phyloP scores from a whole-genome alignment of 2,797 vertebrate genomes.

The Phalanger gymnotis region DNA sequence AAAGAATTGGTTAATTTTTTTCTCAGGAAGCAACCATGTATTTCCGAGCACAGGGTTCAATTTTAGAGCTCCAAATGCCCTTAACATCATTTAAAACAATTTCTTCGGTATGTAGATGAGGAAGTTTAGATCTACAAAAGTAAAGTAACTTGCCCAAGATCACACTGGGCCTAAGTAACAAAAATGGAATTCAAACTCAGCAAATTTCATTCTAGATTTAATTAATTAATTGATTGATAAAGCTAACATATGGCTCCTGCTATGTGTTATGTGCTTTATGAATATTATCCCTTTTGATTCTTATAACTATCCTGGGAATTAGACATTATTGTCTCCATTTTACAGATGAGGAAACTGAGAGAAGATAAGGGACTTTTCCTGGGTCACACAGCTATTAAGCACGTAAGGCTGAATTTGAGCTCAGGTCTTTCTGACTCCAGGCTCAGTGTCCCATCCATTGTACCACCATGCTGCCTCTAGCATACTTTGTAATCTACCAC shows the following conservation, averaged over 20 bases:
- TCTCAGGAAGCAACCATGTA: neutral
- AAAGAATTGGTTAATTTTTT: neutral
- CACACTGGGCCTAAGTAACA: neutral
- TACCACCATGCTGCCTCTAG: neutral
- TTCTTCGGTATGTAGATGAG: neutral
- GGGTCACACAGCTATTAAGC: neutral
- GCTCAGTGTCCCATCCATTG: neutral
- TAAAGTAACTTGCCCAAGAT: neutral
- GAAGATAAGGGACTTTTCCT: neutral
- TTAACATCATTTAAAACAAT: neutral
- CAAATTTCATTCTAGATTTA: neutral
- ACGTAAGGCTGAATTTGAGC: neutral
- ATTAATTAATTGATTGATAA: too few species aligned
- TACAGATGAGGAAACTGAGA: neutral
- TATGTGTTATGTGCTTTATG: neutral
- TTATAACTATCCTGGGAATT: neutral
- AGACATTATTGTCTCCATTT: neutral
- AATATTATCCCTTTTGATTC: neutral
- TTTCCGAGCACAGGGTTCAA: neutral
- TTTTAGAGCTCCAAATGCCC: neutral
- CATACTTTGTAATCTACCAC: neutral
- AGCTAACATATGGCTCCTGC: too few species aligned
- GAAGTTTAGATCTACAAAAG: neutral
- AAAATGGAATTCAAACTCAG: neutral
- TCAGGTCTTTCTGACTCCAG: neutral